Evolutionary conservation across 37 sponge, comb jelly and placozoan genomes (phyloP).

Genomic region (Cladorhizidae sp.): DNA sequence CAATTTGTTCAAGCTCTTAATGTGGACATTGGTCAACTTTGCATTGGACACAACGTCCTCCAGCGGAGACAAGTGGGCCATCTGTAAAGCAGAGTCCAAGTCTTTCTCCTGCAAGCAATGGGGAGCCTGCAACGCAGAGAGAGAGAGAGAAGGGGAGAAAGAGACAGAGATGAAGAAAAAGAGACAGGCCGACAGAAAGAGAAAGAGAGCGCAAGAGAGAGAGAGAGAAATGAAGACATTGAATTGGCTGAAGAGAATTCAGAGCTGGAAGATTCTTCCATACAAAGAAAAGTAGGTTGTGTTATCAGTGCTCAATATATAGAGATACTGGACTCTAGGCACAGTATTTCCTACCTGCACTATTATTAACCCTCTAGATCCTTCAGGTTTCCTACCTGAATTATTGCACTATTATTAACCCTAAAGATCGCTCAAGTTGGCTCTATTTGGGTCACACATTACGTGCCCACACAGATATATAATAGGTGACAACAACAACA

Average conservation of each 20-base stretch:
- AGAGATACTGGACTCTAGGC: no score
- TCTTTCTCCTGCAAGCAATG: constrained; percentile 49
- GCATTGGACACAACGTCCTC: constrained; percentile 57
- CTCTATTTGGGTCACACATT: no score
- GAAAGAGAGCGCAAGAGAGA: not conserved
- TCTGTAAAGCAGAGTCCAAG: constrained; percentile 28
- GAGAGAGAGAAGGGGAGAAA: constrained; percentile 1
- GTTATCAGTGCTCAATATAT: no score
- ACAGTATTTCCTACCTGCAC: no score
- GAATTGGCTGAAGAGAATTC: not conserved
- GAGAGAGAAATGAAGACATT: not conserved
- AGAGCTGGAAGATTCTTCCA: no score
- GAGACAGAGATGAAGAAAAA: not conserved
- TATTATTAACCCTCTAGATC: no score
- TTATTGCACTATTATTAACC: no score
- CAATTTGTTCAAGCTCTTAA: constrained; percentile 35
- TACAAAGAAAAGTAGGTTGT: no score
- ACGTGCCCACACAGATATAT: no score
- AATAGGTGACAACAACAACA: no score
- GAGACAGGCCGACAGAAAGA: not conserved
- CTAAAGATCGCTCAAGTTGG: no score
- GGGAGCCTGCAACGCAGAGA: constrained; percentile 43
- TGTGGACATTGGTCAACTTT: constrained; percentile 50
- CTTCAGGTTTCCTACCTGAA: no score
- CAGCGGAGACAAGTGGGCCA: constrained; percentile 51